Evolutionary conservation across 2,888 invertebrate species (phyloP), one percentile per base, ranked within the genome.

Genomic region (Drosophila lacicola): DNA sequence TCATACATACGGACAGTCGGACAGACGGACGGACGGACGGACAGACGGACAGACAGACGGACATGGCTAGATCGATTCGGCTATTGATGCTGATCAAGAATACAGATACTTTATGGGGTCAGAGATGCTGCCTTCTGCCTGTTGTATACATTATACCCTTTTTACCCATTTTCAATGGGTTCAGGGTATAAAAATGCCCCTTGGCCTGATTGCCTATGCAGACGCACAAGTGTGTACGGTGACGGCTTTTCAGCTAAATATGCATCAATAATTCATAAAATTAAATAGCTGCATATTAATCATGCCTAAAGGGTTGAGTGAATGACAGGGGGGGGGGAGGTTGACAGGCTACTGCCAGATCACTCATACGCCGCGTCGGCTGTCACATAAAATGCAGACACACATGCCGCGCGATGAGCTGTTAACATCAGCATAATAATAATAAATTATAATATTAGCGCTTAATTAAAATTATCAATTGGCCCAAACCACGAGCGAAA

Each of bases 361-460:
- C 73, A 80, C 71, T 68, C 76, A 82, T 71, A 70, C 60, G 68
- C 70, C 54, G 34, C 45, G 51, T 42, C 44, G 53, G 34, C 54
- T 55, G 55, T 71, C 77, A 71, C 53, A 72, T 72, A 61, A 62
- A 74, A 65, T 41, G 47, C 67, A 72, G 51, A 63, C 68, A 57
- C 68, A 57, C 61, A 60, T 25, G 36, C 53, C 33, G 44, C 33
- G 37, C 60, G 49, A 60, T 61, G 66, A 67, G 55, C 67, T 74
- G 67, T 57, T 73, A 68, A 64, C 80, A 70, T 61, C 57, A 42
- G 47, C 63, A 61, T 72, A 71, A 76, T 85, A 65, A 74, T 80
- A 78, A 88, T 85, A 79, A 88, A 88, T 89, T 86, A 79, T 80
- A 82, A 85, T 82, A 89, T 88, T 84, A 88, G 88, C 82, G 84